Base-by-base conservation (phyloP, 2,113 vertebrate genomes). In the Anthoscopus minutus region DNA sequence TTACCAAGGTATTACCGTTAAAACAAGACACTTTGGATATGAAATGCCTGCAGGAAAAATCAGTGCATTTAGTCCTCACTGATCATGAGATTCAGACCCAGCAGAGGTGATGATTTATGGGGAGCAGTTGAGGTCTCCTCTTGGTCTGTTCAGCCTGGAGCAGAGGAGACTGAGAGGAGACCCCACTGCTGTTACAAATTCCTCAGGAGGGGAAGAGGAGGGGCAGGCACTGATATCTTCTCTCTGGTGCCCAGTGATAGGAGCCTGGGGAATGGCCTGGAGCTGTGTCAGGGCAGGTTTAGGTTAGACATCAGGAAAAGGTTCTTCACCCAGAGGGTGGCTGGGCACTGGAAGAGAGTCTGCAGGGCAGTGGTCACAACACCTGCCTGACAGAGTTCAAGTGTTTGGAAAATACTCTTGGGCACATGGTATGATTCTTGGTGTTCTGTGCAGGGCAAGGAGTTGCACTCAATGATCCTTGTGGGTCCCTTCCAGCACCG, bases 331-430 rank as follows among this genome's bases (percentile, higher is more conserved):
- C 12, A 47, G 11, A 54, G 22, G 1, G 3, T 33, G 11, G 2
- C 0, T 56, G 23, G 23, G 7, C 1, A 40, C 23, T 38, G 15
- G n/a, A 40, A 56, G 3, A 33, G 38, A 4, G 0, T 35, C 5
- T 10, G 5, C 60, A 48, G 19, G 24, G 20, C 8, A 48, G 24
- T 20, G 30, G 13, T 30, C 30, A 48, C 51, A 48, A 30, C 30
- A 30, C 24, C 24, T 30, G 6, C 20, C 42, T 30, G 20, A 30
- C 47, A 35, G n/a, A 64, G 10, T 28, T 65, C n/a, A 10, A 7
- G 10, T 24, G 15, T 66, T 57, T 48, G 35, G 42, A 48, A 57
- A 30, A 25, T 24, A 16, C 30, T 11, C 50, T 57, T 13, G 19
- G 51, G 60, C 15, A n/a, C 42, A 19, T 4, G 8, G 35, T 15